Percentiles rank a stretch among this genome's conserved stretches.
Evolutionary conservation across 2,113 vertebrate species (phyloP).

Genomic region (Candoia aspera): DNA sequence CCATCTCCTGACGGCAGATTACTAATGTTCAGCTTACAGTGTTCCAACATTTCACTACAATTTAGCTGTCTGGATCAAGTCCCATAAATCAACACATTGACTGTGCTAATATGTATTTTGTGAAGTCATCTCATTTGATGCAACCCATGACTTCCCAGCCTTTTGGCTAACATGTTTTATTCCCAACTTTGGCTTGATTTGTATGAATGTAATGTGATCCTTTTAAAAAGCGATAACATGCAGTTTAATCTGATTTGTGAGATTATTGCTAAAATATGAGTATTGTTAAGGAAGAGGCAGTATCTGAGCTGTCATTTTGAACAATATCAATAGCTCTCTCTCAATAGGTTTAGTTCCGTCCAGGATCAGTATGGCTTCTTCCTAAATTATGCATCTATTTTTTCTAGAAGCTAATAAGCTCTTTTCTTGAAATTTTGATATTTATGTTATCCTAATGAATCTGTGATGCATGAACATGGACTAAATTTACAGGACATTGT

Average conservation of each 20-base stretch:
- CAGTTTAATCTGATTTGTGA: background rate
- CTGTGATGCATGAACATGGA: background rate
- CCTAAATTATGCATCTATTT: background rate
- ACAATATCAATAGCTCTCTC: background rate
- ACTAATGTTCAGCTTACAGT: background rate
- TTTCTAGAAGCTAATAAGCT: background rate
- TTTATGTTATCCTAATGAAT: background rate
- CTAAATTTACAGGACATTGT: background rate
- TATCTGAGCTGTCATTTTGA: background rate
- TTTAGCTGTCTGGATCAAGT: background rate
- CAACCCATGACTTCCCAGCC: background rate
- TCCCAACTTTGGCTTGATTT: background rate
- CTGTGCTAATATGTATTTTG: background rate
- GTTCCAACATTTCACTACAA: background rate
- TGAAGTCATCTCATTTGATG: background rate
- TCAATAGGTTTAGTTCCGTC: background rate
- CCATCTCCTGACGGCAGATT: background rate
- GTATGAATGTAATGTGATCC: background rate
- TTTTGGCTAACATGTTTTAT: background rate
- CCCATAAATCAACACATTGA: background rate
- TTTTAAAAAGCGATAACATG: background rate
- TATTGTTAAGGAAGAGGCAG: background rate
- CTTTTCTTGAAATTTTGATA: background rate
- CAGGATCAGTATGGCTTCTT: background rate
- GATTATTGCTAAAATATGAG: background rate